phyloP scores from a whole-genome alignment of 2,888 invertebrate species.

The Scaptodrosophila latifasciaeformis region DNA sequence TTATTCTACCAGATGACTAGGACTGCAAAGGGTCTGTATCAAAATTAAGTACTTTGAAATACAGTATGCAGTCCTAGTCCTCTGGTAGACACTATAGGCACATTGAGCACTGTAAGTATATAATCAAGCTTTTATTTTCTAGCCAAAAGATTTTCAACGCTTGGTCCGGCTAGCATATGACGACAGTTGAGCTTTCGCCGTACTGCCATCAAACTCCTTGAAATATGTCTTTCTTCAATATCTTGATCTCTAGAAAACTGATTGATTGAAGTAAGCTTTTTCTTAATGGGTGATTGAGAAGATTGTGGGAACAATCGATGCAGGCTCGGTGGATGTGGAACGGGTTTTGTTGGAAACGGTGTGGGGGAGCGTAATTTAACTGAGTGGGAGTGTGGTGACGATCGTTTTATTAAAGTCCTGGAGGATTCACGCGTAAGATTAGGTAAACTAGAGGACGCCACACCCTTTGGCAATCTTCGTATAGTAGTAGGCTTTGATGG shows the following conservation, averaged over 20 bases:
- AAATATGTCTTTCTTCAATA: not conserved
- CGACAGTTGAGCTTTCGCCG: not conserved
- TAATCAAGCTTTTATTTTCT: not conserved
- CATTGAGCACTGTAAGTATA: not conserved
- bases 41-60: not conserved
- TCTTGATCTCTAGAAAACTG: too few species aligned
- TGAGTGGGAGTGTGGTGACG: too few species aligned
- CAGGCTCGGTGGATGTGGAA: not conserved
- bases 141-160: conserved; percentile 10
- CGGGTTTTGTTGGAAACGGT: not conserved
- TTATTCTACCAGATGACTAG: not conserved
- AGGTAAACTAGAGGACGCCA: conserved; percentile 33
- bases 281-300: not conserved
- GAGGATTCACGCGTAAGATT: conserved; percentile 15
- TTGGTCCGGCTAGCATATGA: not conserved
- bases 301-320: not conserved
- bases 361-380: too few species aligned
- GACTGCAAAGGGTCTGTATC: conserved; percentile 14
- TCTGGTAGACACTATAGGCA: too few species aligned
- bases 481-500: not conserved
- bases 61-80: conserved; percentile 9
- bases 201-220: not conserved
- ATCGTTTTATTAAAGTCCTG: too few species aligned
- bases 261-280: too few species aligned
- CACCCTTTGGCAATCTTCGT: conserved; percentile 7